phyloP scores from a whole-genome alignment of 2,113 vertebrate genomes.

The Dromaius novaehollandiae region DNA sequence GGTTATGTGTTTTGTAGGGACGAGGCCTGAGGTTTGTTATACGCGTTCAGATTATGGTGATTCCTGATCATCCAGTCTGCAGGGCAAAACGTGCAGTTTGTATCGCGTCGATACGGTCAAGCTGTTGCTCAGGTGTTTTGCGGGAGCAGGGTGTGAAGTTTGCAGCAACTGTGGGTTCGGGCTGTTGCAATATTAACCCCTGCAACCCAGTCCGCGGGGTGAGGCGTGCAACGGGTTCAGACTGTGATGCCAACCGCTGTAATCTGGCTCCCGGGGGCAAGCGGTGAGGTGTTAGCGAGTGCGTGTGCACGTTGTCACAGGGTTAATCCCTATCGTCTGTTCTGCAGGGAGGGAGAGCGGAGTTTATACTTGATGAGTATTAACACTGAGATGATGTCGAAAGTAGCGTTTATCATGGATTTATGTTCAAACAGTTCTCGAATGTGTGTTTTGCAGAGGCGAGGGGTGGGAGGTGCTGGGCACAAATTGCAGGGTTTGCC shows the following conservation, averaged over 20 bases:
- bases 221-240: background rate
- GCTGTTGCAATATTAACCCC: background rate
- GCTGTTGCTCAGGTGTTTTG: accelerated
- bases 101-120: accelerated
- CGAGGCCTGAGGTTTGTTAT: accelerated
- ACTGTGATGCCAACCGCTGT: too few species aligned
- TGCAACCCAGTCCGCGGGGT: too few species aligned
- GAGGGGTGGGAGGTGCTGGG: background rate
- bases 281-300: background rate
- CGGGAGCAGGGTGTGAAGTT: background rate
- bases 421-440: background rate
- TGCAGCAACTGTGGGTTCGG: accelerated
- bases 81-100: background rate
- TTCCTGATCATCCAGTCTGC: accelerated
- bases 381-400: background rate
- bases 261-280: too few species aligned
- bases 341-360: accelerated
- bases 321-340: accelerated
- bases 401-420: background rate
- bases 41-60: accelerated
- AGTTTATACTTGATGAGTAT: background rate
- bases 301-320: accelerated
- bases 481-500: background rate
- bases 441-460: accelerated
- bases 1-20: background rate